phyloP scores from a whole-genome alignment of 2,888 invertebrate species.

The Laothoe populi region DNA sequence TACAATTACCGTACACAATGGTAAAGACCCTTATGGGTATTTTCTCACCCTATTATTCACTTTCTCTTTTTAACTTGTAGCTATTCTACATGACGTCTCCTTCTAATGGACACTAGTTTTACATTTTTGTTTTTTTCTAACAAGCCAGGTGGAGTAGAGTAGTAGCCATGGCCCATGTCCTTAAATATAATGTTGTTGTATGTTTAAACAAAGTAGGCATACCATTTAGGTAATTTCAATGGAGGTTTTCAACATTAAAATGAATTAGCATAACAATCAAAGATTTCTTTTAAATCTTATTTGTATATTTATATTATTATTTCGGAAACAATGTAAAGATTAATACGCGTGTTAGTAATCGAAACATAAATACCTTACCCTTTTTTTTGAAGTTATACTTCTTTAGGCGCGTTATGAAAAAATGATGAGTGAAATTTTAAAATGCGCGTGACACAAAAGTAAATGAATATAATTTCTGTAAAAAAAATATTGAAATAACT shows the following conservation, averaged over 20 bases:
- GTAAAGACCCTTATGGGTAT: slow-evolving; percentile 47
- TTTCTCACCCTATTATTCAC: slow-evolving; percentile 25
- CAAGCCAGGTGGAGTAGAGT: neutral
- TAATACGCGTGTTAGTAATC: too few relatives aligned
- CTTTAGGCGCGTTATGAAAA: too few relatives aligned
- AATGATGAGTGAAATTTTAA: too few relatives aligned
- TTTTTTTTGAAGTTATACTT: too few relatives aligned
- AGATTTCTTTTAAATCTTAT: too few relatives aligned
- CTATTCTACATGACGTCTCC: slow-evolving; percentile 35
- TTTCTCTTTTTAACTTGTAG: slow-evolving; percentile 37
- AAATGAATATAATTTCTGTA: too few relatives aligned
- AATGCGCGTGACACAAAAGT: too few relatives aligned
- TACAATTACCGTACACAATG: slow-evolving; percentile 53
- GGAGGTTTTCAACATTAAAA: neutral
- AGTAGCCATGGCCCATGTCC: slow-evolving; percentile 8
- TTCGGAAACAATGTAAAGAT: too few relatives aligned
- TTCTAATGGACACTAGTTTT: slow-evolving; percentile 30
- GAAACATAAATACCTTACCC: too few relatives aligned
- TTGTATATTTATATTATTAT: too few relatives aligned
- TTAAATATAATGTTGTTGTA: slow-evolving; percentile 1
- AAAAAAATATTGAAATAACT: too few relatives aligned
- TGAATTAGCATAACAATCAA: too few relatives aligned
- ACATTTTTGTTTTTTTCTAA: slow-evolving; percentile 2
- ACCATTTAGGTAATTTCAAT: neutral
- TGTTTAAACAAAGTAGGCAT: slow-evolving; percentile 13